Conservation (phyloP, 1,140 invertebrate genomes). For the Heliconius hermathena region DNA sequence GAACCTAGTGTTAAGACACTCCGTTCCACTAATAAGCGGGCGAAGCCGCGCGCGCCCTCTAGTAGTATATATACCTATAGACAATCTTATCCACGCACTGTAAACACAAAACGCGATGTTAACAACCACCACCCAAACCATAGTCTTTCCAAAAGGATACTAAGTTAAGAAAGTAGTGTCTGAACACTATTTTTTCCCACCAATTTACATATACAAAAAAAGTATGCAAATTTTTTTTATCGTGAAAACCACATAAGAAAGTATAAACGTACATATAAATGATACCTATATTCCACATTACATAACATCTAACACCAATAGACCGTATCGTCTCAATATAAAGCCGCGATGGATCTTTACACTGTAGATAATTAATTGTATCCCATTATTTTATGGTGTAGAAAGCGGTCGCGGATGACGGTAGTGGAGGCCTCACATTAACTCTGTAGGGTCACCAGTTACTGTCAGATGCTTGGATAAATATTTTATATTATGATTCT, state of each 20-base stretch:
- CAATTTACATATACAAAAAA: too few relatives aligned
- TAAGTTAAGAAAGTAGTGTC: background rate
- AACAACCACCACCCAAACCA: background rate
- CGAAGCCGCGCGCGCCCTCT: too few relatives aligned
- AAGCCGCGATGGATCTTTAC: constrained; percentile 26
- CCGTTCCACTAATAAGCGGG: too few relatives aligned
- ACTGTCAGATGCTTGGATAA: background rate
- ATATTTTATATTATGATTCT: background rate
- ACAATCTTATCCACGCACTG: too few relatives aligned
- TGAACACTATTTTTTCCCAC: background rate
- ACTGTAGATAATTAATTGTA: constrained; percentile 54
- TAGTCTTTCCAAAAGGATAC: background rate
- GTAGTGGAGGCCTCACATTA: constrained; percentile 52
- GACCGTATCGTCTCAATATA: constrained; percentile 14
- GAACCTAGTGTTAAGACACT: too few relatives aligned
- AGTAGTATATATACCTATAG: too few relatives aligned
- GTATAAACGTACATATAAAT: background rate
- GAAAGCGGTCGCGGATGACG: constrained; percentile 54
- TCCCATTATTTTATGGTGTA: constrained; percentile 58
- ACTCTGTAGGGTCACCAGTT: constrained; percentile 37
- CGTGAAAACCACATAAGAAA: background rate
- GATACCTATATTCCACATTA: background rate
- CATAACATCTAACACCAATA: background rate
- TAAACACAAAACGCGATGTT: too few relatives aligned
- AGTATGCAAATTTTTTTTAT: too few relatives aligned